Conservation (phyloP, 2,888 invertebrate genomes). For the Melitaea athalia region DNA sequence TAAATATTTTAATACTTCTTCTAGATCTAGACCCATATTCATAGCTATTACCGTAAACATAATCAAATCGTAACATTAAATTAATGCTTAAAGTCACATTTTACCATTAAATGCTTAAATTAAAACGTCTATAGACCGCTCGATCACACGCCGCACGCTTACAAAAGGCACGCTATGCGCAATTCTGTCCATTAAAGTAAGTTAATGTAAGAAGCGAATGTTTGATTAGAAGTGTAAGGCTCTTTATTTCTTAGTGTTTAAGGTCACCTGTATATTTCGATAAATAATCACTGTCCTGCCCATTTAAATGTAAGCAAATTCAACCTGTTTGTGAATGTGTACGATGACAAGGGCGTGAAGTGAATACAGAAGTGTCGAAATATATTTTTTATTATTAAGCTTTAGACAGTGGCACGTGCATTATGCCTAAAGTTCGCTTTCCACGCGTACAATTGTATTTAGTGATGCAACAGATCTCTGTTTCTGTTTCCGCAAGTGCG, state of each 20-base stretch:
- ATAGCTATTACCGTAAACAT: slow-evolving; percentile 1
- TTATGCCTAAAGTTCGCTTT: slow-evolving; percentile 29
- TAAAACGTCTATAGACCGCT: neutral
- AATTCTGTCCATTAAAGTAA: slow-evolving; percentile 81
- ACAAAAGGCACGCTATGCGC: slow-evolving; percentile 73
- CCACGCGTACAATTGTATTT: slow-evolving; percentile 30
- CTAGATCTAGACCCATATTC: slow-evolving; percentile 20
- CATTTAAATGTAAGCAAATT: slow-evolving; percentile 60
- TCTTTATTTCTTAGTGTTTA: slow-evolving; percentile 58
- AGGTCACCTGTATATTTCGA: slow-evolving; percentile 68
- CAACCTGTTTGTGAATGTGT: slow-evolving; percentile 12
- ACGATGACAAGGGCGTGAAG: slow-evolving; percentile 3
- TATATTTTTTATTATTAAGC: slow-evolving; percentile 24
- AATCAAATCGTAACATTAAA: neutral
- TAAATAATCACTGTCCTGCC: slow-evolving; percentile 63
- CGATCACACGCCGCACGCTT: slow-evolving; percentile 53
- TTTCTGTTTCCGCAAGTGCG: too few relatives aligned
- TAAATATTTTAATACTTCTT: slow-evolving; percentile 11
- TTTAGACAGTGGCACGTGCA: slow-evolving; percentile 24
- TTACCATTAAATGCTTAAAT: neutral
- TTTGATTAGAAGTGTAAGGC: slow-evolving; percentile 54
- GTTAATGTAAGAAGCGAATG: slow-evolving; percentile 63
- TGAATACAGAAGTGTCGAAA: slow-evolving; percentile 4
- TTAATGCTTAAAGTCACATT: slow-evolving; percentile 9
- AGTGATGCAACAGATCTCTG: too few relatives aligned